These are phyloP conservation scores for Astreopora myriophthalma DNA, from an alignment of 64 coral and sea anemone species.

Conservation along the genomic window DNA sequence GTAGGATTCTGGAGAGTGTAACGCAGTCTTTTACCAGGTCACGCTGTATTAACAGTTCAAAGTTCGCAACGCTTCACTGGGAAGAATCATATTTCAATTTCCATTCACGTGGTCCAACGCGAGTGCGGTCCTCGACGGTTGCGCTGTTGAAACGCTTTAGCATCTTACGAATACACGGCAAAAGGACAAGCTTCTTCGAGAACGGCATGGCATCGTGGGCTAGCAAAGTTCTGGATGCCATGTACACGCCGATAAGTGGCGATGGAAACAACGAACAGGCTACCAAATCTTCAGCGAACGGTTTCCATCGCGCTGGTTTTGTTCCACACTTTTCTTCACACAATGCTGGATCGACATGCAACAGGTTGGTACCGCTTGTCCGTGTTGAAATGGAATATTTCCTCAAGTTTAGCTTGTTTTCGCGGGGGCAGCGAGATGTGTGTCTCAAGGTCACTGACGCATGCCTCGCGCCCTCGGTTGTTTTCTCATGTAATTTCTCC, in stretches of 20 bases:
- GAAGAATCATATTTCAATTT: background rate
- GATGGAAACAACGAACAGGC: background rate
- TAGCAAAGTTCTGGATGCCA: background rate
- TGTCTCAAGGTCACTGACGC: background rate
- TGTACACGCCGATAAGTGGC: background rate
- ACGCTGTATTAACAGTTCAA: background rate
- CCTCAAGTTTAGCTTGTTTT: background rate
- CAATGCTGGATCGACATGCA: background rate
- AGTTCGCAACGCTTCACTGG: constrained; percentile 45
- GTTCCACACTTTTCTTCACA: background rate
- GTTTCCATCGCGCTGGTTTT: background rate
- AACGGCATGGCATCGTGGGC: background rate
- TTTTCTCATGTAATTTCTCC: background rate
- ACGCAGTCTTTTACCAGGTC: background rate
- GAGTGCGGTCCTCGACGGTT: no score
- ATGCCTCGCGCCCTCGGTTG: background rate
- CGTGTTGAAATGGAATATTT: background rate
- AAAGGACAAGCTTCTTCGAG: background rate
- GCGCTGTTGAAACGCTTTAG: no score
- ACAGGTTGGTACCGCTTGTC: background rate
- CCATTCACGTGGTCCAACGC: background rate
- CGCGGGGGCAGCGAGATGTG: background rate
- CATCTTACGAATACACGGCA: no score
- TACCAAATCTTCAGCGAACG: background rate
- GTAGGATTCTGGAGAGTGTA: background rate